A percentile compares a stretch with the other conserved stretches of the same genome.
Conservation (phyloP, 2,888 invertebrate genomes). For the Pristionchus japonicus region DNA sequence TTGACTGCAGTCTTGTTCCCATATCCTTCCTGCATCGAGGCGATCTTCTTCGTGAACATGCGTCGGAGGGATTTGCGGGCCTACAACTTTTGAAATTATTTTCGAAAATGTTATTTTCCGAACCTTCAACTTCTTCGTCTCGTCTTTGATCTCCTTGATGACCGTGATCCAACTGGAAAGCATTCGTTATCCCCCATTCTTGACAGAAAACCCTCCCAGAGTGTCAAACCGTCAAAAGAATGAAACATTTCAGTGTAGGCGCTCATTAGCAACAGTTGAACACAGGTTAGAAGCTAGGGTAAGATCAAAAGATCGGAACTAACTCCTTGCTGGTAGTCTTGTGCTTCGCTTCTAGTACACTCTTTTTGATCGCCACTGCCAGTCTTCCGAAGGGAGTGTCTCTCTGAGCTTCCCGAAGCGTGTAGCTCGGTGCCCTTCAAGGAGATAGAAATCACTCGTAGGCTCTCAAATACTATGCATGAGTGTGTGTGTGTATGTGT, state of each 20-base stretch:
- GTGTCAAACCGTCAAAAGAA: no score
- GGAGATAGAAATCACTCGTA: no score
- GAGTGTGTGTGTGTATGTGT: no score
- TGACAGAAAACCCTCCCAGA: no score
- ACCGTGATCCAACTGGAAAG: slow-evolving; percentile 5
- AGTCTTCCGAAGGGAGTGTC: slow-evolving; percentile 5
- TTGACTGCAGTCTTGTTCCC: not conserved
- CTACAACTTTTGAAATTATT: no score
- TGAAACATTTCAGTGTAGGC: no score
- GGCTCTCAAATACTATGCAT: no score
- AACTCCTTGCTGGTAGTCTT: slow-evolving; percentile 31
- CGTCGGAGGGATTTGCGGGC: not conserved
- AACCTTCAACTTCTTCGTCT: slow-evolving; percentile 39
- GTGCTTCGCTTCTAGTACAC: slow-evolving; percentile 45
- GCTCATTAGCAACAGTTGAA: no score
- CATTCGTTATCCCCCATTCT: not conserved
- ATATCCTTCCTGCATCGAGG: slow-evolving; percentile 6
- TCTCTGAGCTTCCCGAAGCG: not conserved
- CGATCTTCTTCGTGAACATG: slow-evolving; percentile 38
- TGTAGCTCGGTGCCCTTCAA: not conserved
- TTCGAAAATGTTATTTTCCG: not conserved
- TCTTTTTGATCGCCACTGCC: slow-evolving; percentile 33
- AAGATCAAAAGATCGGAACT: not conserved
- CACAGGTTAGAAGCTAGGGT: no score
- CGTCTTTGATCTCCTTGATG: slow-evolving; percentile 30